phyloP scores from a whole-genome alignment of 2,797 vertebrate genomes.

The Epinephelus awoara region DNA sequence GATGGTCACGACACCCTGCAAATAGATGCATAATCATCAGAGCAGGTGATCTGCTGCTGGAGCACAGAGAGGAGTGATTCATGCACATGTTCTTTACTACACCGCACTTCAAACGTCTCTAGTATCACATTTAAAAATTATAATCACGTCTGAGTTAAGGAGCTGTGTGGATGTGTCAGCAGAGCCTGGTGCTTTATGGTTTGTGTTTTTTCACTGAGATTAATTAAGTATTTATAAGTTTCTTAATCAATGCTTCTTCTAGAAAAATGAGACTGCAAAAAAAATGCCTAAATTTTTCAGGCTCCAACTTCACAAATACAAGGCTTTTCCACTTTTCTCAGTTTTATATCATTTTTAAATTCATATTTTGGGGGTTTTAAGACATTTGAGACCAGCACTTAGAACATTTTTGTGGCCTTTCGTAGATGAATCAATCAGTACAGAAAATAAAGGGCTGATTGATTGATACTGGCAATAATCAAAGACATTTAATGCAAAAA shows the following conservation, averaged over 20 bases:
- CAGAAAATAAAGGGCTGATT: no score
- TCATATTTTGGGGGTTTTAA: no score
- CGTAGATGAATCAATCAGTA: no score
- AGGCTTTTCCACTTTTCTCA: no score
- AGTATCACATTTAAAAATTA: neutral
- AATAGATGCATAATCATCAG: slow-evolving; percentile 36
- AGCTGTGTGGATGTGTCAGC: neutral
- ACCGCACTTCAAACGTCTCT: neutral
- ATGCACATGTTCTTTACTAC: slow-evolving; percentile 1
- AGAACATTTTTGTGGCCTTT: no score
- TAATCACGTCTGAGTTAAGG: neutral
- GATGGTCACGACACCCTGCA: slow-evolving; percentile 44
- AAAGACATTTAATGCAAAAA: no score
- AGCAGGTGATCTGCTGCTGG: slow-evolving; percentile 33
- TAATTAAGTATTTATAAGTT: neutral
- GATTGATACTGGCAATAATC: no score
- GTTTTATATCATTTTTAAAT: no score
- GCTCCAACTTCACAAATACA: no score
- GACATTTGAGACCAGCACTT: no score
- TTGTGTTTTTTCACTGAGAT: neutral
- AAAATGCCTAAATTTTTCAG: neutral
- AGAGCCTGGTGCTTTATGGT: neutral
- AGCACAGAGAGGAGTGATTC: slow-evolving; percentile 25
- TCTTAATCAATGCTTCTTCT: neutral
- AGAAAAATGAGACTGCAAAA: neutral